These are phyloP conservation scores for Eonycteris spelaea DNA, from an alignment of 2,113 vertebrate species.

Conservation along the genomic window DNA sequence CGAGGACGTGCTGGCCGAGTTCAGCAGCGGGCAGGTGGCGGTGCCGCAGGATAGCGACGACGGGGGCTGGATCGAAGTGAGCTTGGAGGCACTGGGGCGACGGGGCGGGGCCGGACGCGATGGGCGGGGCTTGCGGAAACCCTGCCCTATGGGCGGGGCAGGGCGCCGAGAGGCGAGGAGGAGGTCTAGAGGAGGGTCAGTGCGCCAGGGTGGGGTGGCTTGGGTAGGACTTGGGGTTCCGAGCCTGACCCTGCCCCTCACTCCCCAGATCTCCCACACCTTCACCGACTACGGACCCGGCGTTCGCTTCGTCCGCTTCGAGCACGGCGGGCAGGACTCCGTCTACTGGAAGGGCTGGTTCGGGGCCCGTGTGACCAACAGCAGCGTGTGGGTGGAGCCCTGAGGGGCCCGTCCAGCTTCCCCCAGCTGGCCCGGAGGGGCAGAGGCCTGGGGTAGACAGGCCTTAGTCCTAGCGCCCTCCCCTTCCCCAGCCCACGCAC, in stretches of 20 bases:
- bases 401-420: slow-evolving; percentile 20
- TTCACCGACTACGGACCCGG: slow-evolving; percentile 90
- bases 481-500: not conserved
- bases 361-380: slow-evolving; percentile 92
- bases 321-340: slow-evolving; percentile 92
- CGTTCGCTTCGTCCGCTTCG: slow-evolving; percentile 90
- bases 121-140: not conserved
- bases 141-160: not conserved
- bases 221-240: not conserved
- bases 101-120: not conserved
- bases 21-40: slow-evolving; percentile 80
- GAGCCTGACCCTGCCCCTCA: not conserved
- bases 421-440: not conserved
- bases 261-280: slow-evolving; percentile 87
- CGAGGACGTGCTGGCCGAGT: slow-evolving; percentile 82
- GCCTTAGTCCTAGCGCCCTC: slow-evolving; percentile 39
- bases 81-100: accelerated
- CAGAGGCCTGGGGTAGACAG: not conserved
- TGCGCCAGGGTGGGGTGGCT: accelerated
- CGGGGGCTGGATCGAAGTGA: slow-evolving; percentile 80
- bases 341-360: slow-evolving; percentile 97
- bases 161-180: accelerated
- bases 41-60: slow-evolving; percentile 71
- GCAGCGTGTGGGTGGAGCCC: slow-evolving; percentile 86
- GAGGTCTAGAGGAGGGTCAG: not conserved